phyloP scores from a whole-genome alignment of 2,888 invertebrate species.

The Chrysomela aeneicollis region DNA sequence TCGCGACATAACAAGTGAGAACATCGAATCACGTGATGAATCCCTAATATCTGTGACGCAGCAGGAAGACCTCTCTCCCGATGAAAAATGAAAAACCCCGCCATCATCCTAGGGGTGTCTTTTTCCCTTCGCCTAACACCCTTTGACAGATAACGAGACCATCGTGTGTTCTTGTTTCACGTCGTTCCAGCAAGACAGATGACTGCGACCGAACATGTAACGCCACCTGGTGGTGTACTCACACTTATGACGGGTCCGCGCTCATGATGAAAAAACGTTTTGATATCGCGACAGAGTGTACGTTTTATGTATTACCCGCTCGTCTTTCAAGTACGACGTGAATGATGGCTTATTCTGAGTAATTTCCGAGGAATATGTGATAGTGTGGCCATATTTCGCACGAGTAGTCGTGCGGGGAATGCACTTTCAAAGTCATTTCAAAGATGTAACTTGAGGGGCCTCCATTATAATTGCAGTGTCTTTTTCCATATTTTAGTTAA shows the following conservation, averaged over 20 bases:
- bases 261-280: neutral
- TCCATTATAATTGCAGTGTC: no score
- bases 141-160: neutral
- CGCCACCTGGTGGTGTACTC: neutral
- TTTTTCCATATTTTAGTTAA: no score
- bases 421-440: no score
- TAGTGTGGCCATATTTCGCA: no score
- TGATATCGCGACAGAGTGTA: neutral
- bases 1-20: no score
- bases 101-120: neutral
- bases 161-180: constrained; percentile 2
- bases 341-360: neutral
- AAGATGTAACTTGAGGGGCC: no score
- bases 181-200: neutral
- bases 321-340: neutral
- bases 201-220: neutral
- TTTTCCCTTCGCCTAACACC: neutral
- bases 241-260: constrained; percentile 1
- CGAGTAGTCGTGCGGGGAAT: no score
- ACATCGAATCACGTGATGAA: no score
- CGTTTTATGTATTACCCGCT: constrained; percentile 2
- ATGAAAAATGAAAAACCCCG: neutral
- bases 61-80: no score
- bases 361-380: no score
- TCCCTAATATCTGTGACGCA: no score